Percentiles rank a stretch among this genome's conserved stretches.
These are phyloP conservation scores for Xenentodon cancila DNA, from an alignment of 2,797 vertebrate species.

Conservation along the genomic window DNA sequence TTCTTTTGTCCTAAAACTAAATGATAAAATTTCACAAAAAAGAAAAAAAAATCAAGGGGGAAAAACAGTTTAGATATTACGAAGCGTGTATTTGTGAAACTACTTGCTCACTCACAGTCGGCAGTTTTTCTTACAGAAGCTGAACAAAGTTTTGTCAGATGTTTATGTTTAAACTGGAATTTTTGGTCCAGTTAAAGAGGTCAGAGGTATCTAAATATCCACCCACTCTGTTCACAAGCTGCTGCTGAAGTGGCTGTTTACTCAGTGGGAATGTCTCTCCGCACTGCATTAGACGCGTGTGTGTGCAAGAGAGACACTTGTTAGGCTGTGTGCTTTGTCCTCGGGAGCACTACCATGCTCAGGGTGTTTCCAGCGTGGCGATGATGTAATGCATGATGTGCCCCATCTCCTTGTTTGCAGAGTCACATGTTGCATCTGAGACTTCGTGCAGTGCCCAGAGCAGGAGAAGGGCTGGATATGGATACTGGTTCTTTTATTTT, in stretches of 20 bases:
- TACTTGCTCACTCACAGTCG: constrained; percentile 30
- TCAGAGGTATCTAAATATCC: constrained; percentile 65
- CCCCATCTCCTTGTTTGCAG: constrained; percentile 74
- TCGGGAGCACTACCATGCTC: constrained; percentile 71
- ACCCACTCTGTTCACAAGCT: constrained; percentile 65
- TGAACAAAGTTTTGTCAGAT: constrained; percentile 34
- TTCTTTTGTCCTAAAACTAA: neutral
- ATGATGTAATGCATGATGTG: constrained; percentile 79
- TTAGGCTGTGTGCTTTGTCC: constrained; percentile 70
- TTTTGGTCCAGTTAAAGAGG: constrained; percentile 43
- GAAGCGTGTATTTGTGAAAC: constrained; percentile 1
- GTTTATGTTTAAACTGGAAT: constrained; percentile 53
- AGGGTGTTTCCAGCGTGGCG: constrained; percentile 69
- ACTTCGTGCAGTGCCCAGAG: constrained; percentile 27
- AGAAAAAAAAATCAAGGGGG: neutral
- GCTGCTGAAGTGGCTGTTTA: constrained; percentile 53
- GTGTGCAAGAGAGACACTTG: constrained; percentile 55
- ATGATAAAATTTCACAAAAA: no score
- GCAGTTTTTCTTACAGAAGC: constrained; percentile 37
- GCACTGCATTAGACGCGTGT: constrained; percentile 36
- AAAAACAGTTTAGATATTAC: constrained; percentile 7
- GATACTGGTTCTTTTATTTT: constrained; percentile 46
- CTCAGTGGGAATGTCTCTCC: constrained; percentile 36
- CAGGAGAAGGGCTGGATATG: constrained; percentile 30
- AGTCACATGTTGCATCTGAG: constrained; percentile 75